These are phyloP conservation scores for Rhinolophus sinicus DNA, from an alignment of 2,113 vertebrate species.

Conservation along the genomic window DNA sequence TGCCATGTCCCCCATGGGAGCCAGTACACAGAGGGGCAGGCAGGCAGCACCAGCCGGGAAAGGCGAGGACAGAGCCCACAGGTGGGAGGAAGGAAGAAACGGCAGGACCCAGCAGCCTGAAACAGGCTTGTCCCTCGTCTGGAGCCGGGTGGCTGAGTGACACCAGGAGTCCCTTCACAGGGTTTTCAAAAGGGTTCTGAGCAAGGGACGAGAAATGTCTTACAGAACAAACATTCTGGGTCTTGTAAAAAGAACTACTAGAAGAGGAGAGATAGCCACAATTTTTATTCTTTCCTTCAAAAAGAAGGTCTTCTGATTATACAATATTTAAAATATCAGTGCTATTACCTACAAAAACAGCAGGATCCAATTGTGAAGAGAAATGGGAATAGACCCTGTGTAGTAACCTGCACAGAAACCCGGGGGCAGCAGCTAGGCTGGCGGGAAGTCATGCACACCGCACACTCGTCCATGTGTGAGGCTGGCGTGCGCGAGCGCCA, in stretches of 20 bases:
- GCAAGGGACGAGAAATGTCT: rapidly evolving
- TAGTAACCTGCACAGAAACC: rapidly evolving
- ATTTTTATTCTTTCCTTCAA: not conserved
- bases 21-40: not conserved
- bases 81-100: rapidly evolving
- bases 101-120: not conserved
- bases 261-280: rapidly evolving
- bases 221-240: rapidly evolving
- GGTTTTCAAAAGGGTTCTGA: not conserved
- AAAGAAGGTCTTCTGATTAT: rapidly evolving
- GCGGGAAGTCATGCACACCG: rapidly evolving
- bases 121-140: rapidly evolving
- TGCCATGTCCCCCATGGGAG: rapidly evolving
- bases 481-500: rapidly evolving
- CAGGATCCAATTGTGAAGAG: rapidly evolving
- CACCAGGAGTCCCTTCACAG: rapidly evolving
- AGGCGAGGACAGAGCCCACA: no score
- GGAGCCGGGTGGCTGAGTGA: no score
- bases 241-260: rapidly evolving
- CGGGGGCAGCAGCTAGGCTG: rapidly evolving
- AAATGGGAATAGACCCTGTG: rapidly evolving
- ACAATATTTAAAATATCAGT: rapidly evolving
- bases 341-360: not conserved
- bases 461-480: rapidly evolving
- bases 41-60: not conserved